Base-by-base conservation (phyloP, 1,140 invertebrate genomes). In the Subanguina moxae region DNA sequence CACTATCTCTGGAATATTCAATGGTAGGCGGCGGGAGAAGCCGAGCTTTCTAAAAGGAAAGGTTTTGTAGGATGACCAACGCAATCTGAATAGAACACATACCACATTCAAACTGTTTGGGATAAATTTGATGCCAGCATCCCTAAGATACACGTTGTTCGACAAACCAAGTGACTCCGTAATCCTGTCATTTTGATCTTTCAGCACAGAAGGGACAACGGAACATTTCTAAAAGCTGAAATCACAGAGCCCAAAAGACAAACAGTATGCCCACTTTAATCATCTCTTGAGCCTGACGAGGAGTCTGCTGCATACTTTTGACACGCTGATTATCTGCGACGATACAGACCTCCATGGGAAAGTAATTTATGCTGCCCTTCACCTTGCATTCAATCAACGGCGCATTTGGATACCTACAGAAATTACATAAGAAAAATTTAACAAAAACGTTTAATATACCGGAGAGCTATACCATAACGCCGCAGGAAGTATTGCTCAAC, bases 261-360 rank as follows among this genome's bases (percentile, higher is more conserved):
- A 52, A 21, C n/a, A n/a, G n/a, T n/a, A 21, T 52, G 48, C 3
- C 48, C 48, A 52, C 62, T 56, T 63, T 64, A 19, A 65, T 65
- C 64, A 65, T 65, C 9, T 25, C 38, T 28, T 28, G 58, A 5
- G 28, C 25, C 30, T 65, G 56, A 17, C 27, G 21, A 62, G 64
- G 62, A 28, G 64, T 65, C 21, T 65, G 64, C 17, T 65, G 62
- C 17, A 21, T 1, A 9, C 5, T 23, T n/a, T 23, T 25, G 3
- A 65, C 57, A 11, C 64, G 59, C 61, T 65, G 64, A 27, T n/a
- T 19, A 57, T 65, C 64, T n/a, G 27, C 19, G 8, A 65, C 64
- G 7, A 9, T 23, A 57, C 56, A 67, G 3, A 65, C 21, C 19
- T 65, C 64, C 64, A 65, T 65, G 5, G 64, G 64, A 42, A 65